Conservation (phyloP, 2,113 vertebrate genomes). For the Charadrius vociferus region DNA sequence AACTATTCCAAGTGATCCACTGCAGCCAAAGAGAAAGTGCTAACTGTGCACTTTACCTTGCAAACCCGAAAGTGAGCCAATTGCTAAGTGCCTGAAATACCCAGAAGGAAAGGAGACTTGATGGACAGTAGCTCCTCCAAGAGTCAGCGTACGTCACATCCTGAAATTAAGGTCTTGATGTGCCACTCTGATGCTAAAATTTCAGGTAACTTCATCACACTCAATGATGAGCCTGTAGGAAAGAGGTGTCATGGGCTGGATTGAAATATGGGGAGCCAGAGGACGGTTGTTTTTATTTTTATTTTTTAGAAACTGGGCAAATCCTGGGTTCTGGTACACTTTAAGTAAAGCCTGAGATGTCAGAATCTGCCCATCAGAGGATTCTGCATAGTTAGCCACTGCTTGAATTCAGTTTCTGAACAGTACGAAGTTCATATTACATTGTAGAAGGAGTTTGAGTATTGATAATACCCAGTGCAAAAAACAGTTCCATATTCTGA, state of each 20-base stretch:
- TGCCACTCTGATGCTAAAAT: accelerated
- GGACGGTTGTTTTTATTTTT: not conserved
- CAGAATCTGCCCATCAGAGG: not conserved
- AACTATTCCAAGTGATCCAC: not conserved
- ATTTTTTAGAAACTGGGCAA: not conserved
- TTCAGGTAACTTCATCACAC: not conserved
- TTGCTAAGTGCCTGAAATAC: not conserved
- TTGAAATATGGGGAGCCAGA: not conserved
- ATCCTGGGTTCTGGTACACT: accelerated
- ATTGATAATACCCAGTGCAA: not conserved
- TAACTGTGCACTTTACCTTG: not conserved
- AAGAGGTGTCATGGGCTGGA: not conserved
- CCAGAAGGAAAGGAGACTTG: not conserved
- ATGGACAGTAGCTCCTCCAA: not conserved
- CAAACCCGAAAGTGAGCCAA: not conserved
- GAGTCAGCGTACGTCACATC: accelerated
- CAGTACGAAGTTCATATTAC: accelerated
- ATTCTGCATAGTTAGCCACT: not conserved
- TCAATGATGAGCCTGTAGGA: accelerated
- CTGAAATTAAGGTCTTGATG: not conserved
- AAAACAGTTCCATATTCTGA: not conserved
- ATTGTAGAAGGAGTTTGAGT: not conserved
- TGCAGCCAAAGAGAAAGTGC: not conserved
- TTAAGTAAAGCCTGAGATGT: not conserved
- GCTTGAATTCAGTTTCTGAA: not conserved